These are phyloP conservation scores for Marcusenius ussheri DNA, from an alignment of 2,113 vertebrate species.

Conservation along the genomic window DNA sequence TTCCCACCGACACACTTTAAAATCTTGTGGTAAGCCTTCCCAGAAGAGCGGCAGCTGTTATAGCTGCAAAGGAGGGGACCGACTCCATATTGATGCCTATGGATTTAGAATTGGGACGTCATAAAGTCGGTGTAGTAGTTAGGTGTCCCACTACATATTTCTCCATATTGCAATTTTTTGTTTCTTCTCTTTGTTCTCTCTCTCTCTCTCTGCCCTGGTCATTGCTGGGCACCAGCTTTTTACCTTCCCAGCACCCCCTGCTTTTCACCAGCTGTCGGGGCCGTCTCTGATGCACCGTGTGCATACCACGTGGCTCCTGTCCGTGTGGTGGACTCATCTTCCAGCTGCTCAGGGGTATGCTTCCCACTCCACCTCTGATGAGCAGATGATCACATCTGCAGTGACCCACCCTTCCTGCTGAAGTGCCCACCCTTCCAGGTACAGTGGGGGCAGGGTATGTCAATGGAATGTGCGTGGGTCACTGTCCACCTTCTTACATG, in stretches of 20 bases:
- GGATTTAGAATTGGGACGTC: not conserved
- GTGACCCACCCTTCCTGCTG: constrained; percentile 14
- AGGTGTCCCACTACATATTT: not conserved
- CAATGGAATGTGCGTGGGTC: not conserved
- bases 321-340: not conserved
- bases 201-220: constrained; percentile 6
- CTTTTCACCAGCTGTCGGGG: not conserved
- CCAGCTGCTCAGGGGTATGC: constrained; percentile 15
- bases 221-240: not conserved
- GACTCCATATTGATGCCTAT: not conserved
- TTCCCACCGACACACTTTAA: not conserved
- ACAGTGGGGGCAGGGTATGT: not conserved
- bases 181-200: constrained; percentile 34
- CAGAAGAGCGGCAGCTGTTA: not conserved
- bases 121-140: not conserved
- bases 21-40: not conserved
- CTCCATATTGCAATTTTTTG: constrained; percentile 22
- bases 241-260: not conserved
- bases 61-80: not conserved
- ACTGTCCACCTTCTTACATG: not conserved
- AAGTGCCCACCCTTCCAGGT: not conserved
- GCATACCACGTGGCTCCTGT: not conserved
- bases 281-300: not conserved
- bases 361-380: constrained; percentile 30
- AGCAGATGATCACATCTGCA: constrained; percentile 36